phyloP scores from a whole-genome alignment of 2,888 invertebrate genomes.

The Andrena trimmerana region DNA sequence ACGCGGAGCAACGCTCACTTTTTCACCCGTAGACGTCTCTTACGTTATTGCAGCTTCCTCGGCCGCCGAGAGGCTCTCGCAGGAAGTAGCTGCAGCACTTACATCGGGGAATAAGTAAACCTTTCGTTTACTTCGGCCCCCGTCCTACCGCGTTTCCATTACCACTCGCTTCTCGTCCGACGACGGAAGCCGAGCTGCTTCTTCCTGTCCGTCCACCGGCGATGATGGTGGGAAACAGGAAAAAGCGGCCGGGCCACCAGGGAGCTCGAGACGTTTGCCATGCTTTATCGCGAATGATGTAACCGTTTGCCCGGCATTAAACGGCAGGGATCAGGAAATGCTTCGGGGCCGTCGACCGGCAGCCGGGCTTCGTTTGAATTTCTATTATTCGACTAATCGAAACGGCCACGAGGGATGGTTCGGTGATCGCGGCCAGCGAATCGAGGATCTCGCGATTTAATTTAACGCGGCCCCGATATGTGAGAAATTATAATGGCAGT shows the following conservation, averaged over 20 bases:
- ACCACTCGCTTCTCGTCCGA: conserved; percentile 33
- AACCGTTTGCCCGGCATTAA: conserved; percentile 14
- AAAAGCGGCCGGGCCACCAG: background rate
- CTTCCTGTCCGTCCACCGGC: conserved; percentile 10
- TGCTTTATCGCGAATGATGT: background rate
- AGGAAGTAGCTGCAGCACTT: conserved; percentile 8
- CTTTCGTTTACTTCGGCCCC: conserved; percentile 45
- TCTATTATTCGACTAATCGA: conserved; percentile 31
- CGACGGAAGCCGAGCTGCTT: background rate
- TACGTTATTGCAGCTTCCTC: conserved; percentile 18
- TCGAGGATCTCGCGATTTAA: conserved; percentile 28
- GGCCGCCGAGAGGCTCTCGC: background rate
- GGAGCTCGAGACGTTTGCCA: background rate
- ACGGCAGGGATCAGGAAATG: background rate
- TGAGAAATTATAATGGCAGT: conserved; percentile 44
- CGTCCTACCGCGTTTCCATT: conserved; percentile 72
- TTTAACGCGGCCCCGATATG: conserved; percentile 24
- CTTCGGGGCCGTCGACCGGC: background rate
- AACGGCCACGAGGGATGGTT: background rate
- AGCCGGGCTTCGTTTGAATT: conserved; percentile 17
- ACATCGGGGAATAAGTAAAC: conserved; percentile 41
- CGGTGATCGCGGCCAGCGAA: background rate
- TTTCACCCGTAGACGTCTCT: background rate
- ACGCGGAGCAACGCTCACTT: background rate
- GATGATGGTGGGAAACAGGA: background rate